A percentile compares a stretch with the other conserved stretches of the same genome.
These are phyloP conservation scores for Chironomus striatipennis DNA, from an alignment of 1,140 invertebrate species.

Conservation along the genomic window DNA sequence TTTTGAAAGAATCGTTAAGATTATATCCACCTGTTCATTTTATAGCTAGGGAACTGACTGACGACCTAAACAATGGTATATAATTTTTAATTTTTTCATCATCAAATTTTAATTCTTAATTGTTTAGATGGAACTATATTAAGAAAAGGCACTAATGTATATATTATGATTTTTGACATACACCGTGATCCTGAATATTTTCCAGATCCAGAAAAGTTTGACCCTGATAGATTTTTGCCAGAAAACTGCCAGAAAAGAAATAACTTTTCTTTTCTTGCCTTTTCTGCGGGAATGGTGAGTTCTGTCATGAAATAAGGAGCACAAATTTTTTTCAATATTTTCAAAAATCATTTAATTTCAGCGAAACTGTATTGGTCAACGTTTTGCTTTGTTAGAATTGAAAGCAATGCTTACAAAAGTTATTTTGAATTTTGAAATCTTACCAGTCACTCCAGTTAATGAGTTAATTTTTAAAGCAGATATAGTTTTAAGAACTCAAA, in stretches of 20 bases:
- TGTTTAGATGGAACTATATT: slow-evolving; percentile 37
- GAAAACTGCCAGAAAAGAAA: slow-evolving; percentile 37
- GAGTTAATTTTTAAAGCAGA: slow-evolving; percentile 31
- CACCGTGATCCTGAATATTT: slow-evolving; percentile 52
- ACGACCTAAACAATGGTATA: slow-evolving; percentile 41
- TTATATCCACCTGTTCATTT: slow-evolving; percentile 61
- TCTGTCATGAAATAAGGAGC: too few species aligned
- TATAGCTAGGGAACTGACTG: slow-evolving; percentile 47
- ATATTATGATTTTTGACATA: slow-evolving; percentile 43
- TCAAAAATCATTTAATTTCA: too few species aligned
- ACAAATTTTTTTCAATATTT: too few species aligned
- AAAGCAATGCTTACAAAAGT: not conserved
- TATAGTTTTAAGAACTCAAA: slow-evolving; percentile 30
- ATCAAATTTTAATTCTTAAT: not conserved
- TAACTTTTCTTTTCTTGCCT: slow-evolving; percentile 45
- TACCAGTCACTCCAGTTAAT: slow-evolving; percentile 29
- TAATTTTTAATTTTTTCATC: not conserved
- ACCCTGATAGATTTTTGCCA: slow-evolving; percentile 57
- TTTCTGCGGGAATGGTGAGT: slow-evolving; percentile 45
- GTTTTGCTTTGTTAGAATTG: slow-evolving; percentile 36
- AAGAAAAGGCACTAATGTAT: slow-evolving; percentile 43
- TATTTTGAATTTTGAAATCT: not conserved
- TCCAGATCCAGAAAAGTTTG: slow-evolving; percentile 55
- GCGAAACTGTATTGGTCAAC: slow-evolving; percentile 18
- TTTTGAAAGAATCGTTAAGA: slow-evolving; percentile 55